Evolutionary conservation across 1,140 invertebrate species (phyloP), one percentile per base, ranked within the genome.

Genomic region (Sycophila sp.): DNA sequence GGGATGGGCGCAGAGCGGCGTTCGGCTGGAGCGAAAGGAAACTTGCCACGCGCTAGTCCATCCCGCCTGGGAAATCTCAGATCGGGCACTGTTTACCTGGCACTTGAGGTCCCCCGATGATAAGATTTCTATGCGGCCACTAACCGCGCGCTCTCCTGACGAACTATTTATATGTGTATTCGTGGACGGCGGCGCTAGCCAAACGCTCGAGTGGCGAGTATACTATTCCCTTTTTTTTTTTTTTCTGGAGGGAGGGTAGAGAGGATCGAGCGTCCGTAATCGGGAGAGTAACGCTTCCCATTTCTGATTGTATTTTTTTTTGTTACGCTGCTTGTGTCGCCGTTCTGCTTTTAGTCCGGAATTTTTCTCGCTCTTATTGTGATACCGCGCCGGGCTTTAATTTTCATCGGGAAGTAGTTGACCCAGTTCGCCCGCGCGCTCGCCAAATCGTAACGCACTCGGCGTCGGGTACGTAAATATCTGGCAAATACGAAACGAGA

Each of bases 11-110:
- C n/a, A n/a, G n/a, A n/a, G n/a, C n/a, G n/a, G n/a, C n/a, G n/a
- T n/a, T n/a, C n/a, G n/a, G 38, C 38, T 17, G 19, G 24, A 53
- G 28, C 24, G 49, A 53, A 55, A 55, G 8, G 49, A 53, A 53
- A 53, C 22, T 53, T 4, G 49, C 26, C 47, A 11, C 36, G 45
- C 7, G 24, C 13, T 17, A 59, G 73, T 77, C 75, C 75, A 78
- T 71, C 75, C 70, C 78, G 75, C 78, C 75, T 76, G 78, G 78
- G 78, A 80, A 80, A 80, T 80, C 78, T 80, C 74, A 76, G 76
- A 79, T 79, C 75, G 71, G 76, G 74, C 28, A 78, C 74, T 80
- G 78, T 80, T 79, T 80, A 78, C 77, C 72, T 74, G 78, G 70
- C 77, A 76, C 75, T 78, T 72, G 72, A 73, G 73, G 72, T 79